Evolutionary conservation across 2,113 vertebrate species (phyloP), one percentile per base, ranked within the genome.

Genomic region (Aepyceros melampus): DNA sequence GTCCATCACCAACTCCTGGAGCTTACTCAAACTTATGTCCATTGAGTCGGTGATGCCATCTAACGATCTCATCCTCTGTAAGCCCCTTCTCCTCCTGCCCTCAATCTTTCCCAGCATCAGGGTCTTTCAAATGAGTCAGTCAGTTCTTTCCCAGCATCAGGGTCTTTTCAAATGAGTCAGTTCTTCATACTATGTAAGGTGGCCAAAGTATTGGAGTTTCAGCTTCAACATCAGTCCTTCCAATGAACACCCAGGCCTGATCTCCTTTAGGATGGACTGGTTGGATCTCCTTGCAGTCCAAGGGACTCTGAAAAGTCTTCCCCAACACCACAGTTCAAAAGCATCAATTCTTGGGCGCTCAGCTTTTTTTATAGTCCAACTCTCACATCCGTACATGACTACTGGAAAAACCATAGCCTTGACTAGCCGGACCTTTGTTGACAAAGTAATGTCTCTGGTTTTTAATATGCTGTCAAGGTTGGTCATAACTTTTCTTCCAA

Each of bases 261-360:
- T 64, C 31, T 62, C 60, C 60, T n/a, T 64, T n/a, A 64, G 31
- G 62, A n/a, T 64, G 62, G 62, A 33, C 31, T 17, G 31, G 31
- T 64, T 64, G 62, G 62, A n/a, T 64, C 62, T 64, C 62, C 62
- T 64, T 64, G 31, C 62, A 33, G 31, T 64, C 62, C 62, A 64
- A 4, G 31, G 62, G 15, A 64, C 62, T 33, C 15, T 33, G 0
- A 64, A 64, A 7, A 64, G 62, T 64, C 62, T 64, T 64, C 7
- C n/a, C 62, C 62, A 64, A n/a, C 62, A 64, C 31, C 62, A 33
- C 62, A 64, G 15, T 64, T 64, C 62, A 64, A 64, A 64, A 64
- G 62, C 62, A n/a, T 64, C 31, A 64, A 17, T 64, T 64, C 15
- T 64, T 64, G 0, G 3, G 62, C 0, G 1, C 6, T 33, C 15